Base-by-base conservation (phyloP, 2,888 invertebrate genomes). In the Fabriciana adippe region DNA sequence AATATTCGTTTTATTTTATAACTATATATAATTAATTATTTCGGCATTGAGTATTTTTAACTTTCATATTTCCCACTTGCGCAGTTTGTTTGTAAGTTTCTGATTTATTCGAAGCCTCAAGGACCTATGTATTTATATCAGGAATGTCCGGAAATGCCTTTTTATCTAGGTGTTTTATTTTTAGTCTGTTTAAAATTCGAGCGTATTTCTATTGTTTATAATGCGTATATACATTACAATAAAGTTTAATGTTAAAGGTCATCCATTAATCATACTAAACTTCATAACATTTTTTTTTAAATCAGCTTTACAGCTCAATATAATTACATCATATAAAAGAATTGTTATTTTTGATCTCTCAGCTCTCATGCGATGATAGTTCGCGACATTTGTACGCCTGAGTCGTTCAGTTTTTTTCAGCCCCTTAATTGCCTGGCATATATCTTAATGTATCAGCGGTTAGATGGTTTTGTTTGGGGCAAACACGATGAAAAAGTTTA, bases 371-470 rank as follows among this genome's bases (percentile, higher is more conserved):
- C 86, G 82, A 83, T 80, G 89, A 83, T 82, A 82, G 83, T 80
- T 80, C 79, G 78, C 81, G 84, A 83, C 86, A 82, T 82, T 84
- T 81, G 83, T 77, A 77, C 78, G 77, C 74, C 74, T 70, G 70
- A 75, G 73, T 71, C 77, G 75, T 78, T 75, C 11, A 75, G 75
- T 78, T 86, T 89, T 90, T 89, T 89, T 86, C 84, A 81, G 78
- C 74, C 74, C 76, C 81, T 85, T 90, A 89, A 90, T 91, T 89
- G 86, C 85, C 78, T 65, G 79, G 78, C 85, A 88, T 89, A 87
- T 86, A 78, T 81, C 79, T 78, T 75, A 73, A 77, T 74, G 74
- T 75, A 73, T 72, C 71, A 71, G 76, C 72, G 77, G 77, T 76
- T 74, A 75, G 73, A 73, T 71, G 70, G 71, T 75, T 69, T 68